Evolutionary conservation across 2,888 invertebrate genomes (phyloP).

Genomic region (Lithophane socia): DNA sequence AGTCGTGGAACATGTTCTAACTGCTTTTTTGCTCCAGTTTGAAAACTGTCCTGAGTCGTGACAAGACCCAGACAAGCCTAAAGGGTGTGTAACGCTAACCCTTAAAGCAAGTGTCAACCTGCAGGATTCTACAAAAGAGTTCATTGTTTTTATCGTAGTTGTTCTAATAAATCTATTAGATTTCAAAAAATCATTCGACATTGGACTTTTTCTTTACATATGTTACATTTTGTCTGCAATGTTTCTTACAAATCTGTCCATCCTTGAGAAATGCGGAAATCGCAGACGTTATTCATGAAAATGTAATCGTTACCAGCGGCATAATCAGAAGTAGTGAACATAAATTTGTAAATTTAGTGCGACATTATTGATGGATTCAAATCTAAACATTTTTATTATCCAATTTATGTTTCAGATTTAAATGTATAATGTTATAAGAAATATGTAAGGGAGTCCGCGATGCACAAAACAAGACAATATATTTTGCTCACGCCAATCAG

Average conservation of each 20-base stretch:
- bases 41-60: not conserved
- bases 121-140: not conserved
- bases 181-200: not conserved
- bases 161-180: not conserved
- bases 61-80: not conserved
- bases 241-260: not conserved
- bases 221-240: not conserved
- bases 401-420: not conserved
- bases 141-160: not conserved
- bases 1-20: not conserved
- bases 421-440: not conserved
- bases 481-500: constrained; percentile 11
- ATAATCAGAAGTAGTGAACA: constrained; percentile 11
- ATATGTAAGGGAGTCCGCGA: not conserved
- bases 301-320: constrained; percentile 8
- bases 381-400: not conserved
- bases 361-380: constrained; percentile 2
- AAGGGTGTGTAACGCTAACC: not conserved
- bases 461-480: constrained; percentile 8
- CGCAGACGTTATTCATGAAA: not conserved
- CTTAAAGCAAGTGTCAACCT: not conserved
- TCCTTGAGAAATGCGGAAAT: constrained; percentile 1
- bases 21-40: not conserved
- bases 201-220: constrained; percentile 1
- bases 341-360: not conserved